Evolutionary conservation across 2,113 vertebrate genomes (phyloP), one percentile per base, ranked within the genome.

Genomic region (Illadopsis cleaveri): DNA sequence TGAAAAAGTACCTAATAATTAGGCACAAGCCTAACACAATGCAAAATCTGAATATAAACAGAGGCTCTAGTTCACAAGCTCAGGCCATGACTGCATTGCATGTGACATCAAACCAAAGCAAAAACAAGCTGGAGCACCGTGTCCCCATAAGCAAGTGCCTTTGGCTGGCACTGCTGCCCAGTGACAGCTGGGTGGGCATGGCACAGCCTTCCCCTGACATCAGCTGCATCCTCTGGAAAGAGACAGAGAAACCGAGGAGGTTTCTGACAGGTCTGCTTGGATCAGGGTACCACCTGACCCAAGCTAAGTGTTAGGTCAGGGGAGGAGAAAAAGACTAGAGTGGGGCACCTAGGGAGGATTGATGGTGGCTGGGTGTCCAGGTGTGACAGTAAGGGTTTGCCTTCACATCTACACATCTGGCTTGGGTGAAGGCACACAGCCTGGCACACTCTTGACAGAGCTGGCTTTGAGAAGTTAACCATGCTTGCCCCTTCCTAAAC

Each of bases 271-370:
- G 7, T 54, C 40, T 1, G 1, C 65, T 56, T 48, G 28, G 71
- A 38, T 60, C 27, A 17, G n/a, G 10, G 2, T 19, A 69, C n/a
- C 16, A 42, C 4, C 11, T 7, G 23, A 60, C 4, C 1, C 48
- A 38, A n/a, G 45, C 11, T 64, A 31, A 85, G 31, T 19, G 28
- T 10, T 5, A 2, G 35, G 12, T 40, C 15, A 7, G 38, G 33
- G 19, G 23, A 65, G 14, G 17, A 51, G 6, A 16, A 50, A 66
- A 44, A 48, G 35, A 54, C 9, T 3, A 12, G 23, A 66, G 15
- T 3, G 1, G 28, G 31, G 9, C 0, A 5, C 10, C 3, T 1
- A 54, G 82, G 15, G 33, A 61, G 10, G 22, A 84, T 0, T 18
- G 47, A 76, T 12, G 30, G 11, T 42, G 23, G 11, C 54, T 53